These are phyloP conservation scores for Parazoanthus darwini DNA, from an alignment of 92 coral and sea anemone genomes.

Conservation along the genomic window DNA sequence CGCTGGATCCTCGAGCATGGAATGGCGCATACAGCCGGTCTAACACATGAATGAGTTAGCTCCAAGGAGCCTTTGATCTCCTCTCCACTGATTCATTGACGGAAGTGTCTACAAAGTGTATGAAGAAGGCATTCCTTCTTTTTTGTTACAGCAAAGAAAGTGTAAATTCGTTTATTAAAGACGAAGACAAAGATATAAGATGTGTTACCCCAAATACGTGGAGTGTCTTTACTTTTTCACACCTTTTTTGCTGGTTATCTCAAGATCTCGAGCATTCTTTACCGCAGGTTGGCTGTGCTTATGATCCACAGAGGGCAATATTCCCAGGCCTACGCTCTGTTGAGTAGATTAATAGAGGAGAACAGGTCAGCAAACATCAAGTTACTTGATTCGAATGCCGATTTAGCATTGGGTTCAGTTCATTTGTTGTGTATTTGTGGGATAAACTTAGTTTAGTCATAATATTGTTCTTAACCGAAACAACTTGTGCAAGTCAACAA, in stretches of 20 bases:
- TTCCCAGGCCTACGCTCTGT: slow-evolving; percentile 56
- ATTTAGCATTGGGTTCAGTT: not conserved
- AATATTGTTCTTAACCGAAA: slow-evolving; percentile 13
- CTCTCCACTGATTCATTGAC: too few species aligned
- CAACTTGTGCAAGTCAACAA: slow-evolving; percentile 31
- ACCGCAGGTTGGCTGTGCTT: slow-evolving; percentile 67
- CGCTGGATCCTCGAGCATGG: too few species aligned
- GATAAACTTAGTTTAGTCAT: not conserved
- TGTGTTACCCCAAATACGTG: too few species aligned
- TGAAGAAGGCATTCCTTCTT: too few species aligned
- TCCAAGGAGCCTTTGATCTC: too few species aligned
- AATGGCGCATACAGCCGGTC: too few species aligned
- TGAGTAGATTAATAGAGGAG: slow-evolving; percentile 64
- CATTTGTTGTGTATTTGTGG: not conserved
- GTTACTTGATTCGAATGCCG: not conserved
- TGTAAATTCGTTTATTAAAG: too few species aligned
- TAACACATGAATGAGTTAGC: too few species aligned
- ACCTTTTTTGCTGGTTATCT: not conserved
- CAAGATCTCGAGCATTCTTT: not conserved
- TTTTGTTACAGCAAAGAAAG: too few species aligned
- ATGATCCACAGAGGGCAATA: slow-evolving; percentile 69
- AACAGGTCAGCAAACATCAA: slow-evolving; percentile 52
- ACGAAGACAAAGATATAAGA: too few species aligned
- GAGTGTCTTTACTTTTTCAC: too few species aligned
- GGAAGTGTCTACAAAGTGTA: too few species aligned